phyloP scores from a whole-genome alignment of 2,113 vertebrate species.

The Alouatta palliata region DNA sequence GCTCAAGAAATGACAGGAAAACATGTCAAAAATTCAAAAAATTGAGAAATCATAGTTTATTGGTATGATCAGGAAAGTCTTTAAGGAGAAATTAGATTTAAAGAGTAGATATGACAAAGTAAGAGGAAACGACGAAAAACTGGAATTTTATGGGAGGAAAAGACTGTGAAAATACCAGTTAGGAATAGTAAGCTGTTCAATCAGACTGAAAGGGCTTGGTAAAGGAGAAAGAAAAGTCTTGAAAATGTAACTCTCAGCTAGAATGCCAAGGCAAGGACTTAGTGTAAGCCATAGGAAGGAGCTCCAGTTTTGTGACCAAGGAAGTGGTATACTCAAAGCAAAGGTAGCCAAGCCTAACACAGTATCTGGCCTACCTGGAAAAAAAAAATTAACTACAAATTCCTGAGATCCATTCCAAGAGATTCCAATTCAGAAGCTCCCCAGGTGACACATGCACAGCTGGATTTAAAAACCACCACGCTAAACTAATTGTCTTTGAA shows the following conservation, averaged over 20 bases:
- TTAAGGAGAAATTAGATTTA: neutral
- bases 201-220: neutral
- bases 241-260: neutral
- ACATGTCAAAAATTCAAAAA: neutral
- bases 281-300: neutral
- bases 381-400: too few relatives aligned
- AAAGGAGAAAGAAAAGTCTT: neutral
- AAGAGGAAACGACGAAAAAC: neutral
- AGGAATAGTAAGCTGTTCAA: neutral
- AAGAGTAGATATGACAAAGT: neutral
- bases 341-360: neutral
- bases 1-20: neutral
- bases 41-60: neutral
- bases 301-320: neutral
- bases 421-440: neutral
- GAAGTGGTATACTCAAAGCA: neutral
- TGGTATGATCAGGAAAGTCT: neutral
- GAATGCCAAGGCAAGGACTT: neutral
- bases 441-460: neutral
- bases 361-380: neutral
- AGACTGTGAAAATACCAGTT: neutral
- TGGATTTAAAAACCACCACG: neutral
- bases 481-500: neutral
- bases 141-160: neutral
- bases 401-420: neutral